A percentile compares a stretch with the other conserved stretches of the same genome.
Evolutionary conservation across 2,113 vertebrate species (phyloP).

Genomic region (Oncorhynchus gorbuscha): DNA sequence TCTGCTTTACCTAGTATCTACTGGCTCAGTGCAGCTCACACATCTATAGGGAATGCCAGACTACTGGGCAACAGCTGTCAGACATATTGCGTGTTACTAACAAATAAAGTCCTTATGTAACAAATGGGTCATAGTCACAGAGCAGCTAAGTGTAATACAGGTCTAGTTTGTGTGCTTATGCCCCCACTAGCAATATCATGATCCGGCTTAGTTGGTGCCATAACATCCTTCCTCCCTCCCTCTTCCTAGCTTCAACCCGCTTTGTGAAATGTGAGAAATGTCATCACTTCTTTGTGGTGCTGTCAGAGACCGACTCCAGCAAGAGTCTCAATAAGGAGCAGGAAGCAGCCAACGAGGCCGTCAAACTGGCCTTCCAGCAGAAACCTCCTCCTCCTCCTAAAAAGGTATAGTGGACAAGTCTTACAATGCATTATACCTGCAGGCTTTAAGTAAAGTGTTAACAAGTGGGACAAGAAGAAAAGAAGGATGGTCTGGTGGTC

Average conservation of each 20-base stretch:
- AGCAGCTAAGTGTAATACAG: neutral
- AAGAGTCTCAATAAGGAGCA: slow-evolving; percentile 87
- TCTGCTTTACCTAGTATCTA: slow-evolving; percentile 1
- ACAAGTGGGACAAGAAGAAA: slow-evolving; percentile 62
- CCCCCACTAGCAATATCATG: neutral
- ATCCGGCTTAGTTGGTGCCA: neutral
- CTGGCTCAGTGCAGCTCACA: slow-evolving; percentile 2
- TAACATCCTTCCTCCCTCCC: slow-evolving; percentile 5
- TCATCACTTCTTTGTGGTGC: slow-evolving; percentile 89
- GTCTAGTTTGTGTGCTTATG: neutral
- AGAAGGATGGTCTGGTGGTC: too few relatives aligned
- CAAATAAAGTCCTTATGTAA: slow-evolving; percentile 23
- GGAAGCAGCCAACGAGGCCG: slow-evolving; percentile 85
- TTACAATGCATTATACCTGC: too few relatives aligned
- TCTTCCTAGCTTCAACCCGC: slow-evolving; percentile 81
- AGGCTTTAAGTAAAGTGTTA: slow-evolving; percentile 88
- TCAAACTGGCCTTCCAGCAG: slow-evolving; percentile 89
- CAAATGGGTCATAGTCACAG: neutral
- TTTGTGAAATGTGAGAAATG: slow-evolving; percentile 93
- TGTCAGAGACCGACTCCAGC: slow-evolving; percentile 88
- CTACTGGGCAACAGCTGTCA: slow-evolving; percentile 1
- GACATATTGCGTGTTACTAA: slow-evolving; percentile 29
- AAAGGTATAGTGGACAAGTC: slow-evolving; percentile 70
- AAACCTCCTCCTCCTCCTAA: slow-evolving; percentile 88
- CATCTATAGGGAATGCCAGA: slow-evolving; percentile 9